Conservation (phyloP, 2,888 invertebrate species). For the Ptychoptera albimana region DNA sequence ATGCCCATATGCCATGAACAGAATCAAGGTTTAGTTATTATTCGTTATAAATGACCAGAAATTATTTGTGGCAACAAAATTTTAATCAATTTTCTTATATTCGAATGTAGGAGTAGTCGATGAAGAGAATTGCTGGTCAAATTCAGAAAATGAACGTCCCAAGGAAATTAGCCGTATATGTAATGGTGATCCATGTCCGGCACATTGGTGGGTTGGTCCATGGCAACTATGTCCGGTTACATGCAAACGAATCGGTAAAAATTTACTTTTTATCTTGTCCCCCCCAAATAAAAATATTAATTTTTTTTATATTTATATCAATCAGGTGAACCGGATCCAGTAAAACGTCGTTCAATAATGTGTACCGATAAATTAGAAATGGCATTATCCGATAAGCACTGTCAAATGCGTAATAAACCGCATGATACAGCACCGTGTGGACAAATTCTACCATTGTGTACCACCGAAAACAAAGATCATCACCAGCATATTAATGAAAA, state of each 20-base stretch:
- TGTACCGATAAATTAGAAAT: conserved; percentile 62
- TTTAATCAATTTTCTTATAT: conserved; percentile 1
- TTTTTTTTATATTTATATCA: conserved; percentile 22
- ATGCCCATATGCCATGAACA: conserved; percentile 33
- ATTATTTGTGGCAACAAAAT: not conserved
- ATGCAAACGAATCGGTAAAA: conserved; percentile 30
- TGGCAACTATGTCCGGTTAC: conserved; percentile 72
- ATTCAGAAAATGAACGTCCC: conserved; percentile 36
- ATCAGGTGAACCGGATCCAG: conserved; percentile 33
- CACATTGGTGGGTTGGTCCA: conserved; percentile 75
- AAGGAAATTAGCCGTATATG: conserved; percentile 47
- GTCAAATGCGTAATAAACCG: conserved; percentile 49
- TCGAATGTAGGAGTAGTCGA: conserved; percentile 38
- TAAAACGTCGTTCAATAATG: conserved; percentile 50
- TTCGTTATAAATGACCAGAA: not conserved
- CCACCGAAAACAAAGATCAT: not conserved
- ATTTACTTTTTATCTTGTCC: too few relatives aligned
- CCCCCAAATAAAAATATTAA: too few relatives aligned
- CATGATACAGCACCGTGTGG: conserved; percentile 47
- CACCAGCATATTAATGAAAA: not conserved
- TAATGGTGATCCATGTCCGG: conserved; percentile 46
- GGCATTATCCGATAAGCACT: conserved; percentile 58
- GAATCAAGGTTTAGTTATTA: conserved; percentile 28
- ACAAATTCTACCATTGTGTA: conserved; percentile 22
- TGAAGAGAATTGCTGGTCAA: conserved; percentile 40